Evolutionary conservation across 2,797 vertebrate genomes (phyloP).

Genomic region (Hybognathus amarus): DNA sequence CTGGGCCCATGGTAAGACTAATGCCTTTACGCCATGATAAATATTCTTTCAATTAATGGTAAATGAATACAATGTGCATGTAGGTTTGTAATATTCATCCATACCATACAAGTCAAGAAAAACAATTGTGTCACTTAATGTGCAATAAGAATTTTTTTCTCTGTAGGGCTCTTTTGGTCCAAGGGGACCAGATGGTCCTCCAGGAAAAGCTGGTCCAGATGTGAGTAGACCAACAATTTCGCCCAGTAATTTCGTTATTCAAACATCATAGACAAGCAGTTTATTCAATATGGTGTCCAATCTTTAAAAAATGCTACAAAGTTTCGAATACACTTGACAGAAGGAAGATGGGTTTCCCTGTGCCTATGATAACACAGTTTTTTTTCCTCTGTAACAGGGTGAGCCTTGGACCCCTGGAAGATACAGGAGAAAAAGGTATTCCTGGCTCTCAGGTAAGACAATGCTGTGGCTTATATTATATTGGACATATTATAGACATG

Average conservation of each 20-base stretch:
- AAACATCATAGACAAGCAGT: neutral
- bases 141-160: slow-evolving; percentile 7
- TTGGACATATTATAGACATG: neutral
- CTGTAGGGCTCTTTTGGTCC: slow-evolving; percentile 87
- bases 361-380: neutral
- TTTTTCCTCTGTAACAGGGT: slow-evolving; percentile 76
- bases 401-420: slow-evolving; percentile 86
- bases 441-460: slow-evolving; percentile 86
- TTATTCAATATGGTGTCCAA: neutral
- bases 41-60: neutral
- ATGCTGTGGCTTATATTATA: neutral
- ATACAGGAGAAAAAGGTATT: slow-evolving; percentile 86
- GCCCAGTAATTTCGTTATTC: neutral
- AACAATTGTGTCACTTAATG: neutral
- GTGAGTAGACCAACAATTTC: slow-evolving; percentile 75
- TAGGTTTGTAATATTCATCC: neutral
- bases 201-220: slow-evolving; percentile 91
- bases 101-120: neutral
- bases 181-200: slow-evolving; percentile 90
- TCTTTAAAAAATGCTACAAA: neutral
- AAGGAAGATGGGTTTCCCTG: neutral
- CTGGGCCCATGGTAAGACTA: slow-evolving; percentile 71
- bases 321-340: neutral
- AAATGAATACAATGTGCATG: neutral
- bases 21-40: neutral